Evolutionary conservation across 2,888 invertebrate genomes (phyloP).

Genomic region (Branchellion lobata): DNA sequence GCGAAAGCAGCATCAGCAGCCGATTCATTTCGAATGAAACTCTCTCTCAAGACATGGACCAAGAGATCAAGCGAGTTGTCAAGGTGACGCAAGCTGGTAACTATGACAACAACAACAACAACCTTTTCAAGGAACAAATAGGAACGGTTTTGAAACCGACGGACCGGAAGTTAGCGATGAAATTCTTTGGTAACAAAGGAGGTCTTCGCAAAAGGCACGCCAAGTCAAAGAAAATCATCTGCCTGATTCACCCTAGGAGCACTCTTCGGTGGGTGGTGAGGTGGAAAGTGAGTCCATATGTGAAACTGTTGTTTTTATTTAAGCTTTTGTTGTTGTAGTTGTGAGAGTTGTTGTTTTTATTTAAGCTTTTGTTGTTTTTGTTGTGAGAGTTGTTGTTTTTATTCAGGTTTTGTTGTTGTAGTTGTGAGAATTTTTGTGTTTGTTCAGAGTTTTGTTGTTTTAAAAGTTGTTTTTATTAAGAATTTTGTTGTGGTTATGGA

Average conservation of each 20-base stretch:
- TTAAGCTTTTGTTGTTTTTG: too few relatives aligned
- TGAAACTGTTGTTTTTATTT: too few relatives aligned
- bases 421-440: too few relatives aligned
- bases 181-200: conserved; percentile 97
- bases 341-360: too few relatives aligned
- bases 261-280: conserved; percentile 18
- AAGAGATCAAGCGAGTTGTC: not conserved
- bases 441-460: too few relatives aligned
- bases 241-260: conserved; percentile 36
- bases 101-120: conserved; percentile 22
- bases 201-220: conserved; percentile 76
- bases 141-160: conserved; percentile 85
- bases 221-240: conserved; percentile 14
- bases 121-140: conserved; percentile 57
- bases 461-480: too few relatives aligned
- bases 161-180: conserved; percentile 99
- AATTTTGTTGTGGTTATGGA: too few relatives aligned
- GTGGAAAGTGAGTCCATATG: too few relatives aligned
- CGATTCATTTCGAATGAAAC: not conserved
- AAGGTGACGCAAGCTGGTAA: not conserved
- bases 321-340: too few relatives aligned
- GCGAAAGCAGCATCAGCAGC: not conserved
- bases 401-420: too few relatives aligned
- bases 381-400: too few relatives aligned
- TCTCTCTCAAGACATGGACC: not conserved